phyloP scores from a whole-genome alignment of 2,888 invertebrate species.

The Athalia rosae region DNA sequence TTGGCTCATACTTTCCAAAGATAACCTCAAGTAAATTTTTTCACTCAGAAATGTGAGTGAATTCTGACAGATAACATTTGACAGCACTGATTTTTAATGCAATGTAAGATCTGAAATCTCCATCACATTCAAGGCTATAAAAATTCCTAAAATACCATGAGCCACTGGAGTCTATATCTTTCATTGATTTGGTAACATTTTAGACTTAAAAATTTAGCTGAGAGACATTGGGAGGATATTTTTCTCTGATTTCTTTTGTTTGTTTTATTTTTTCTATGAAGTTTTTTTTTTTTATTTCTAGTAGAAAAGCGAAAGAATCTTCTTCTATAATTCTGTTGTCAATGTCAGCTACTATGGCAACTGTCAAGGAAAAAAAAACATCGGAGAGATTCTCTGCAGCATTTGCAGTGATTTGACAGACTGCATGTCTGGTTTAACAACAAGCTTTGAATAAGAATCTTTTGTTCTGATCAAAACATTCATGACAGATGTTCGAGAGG shows the following conservation, averaged over 20 bases:
- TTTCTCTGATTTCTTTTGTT: not conserved
- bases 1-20: too few species aligned
- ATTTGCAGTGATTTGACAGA: not conserved
- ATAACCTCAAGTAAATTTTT: too few species aligned
- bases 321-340: slow-evolving; percentile 47
- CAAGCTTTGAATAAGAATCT: not conserved
- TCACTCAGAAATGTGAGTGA: too few species aligned
- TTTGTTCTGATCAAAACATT: not conserved
- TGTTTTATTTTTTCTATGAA: slow-evolving; percentile 16
- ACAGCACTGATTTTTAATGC: too few species aligned
- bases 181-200: slow-evolving; percentile 49
- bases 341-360: slow-evolving; percentile 55
- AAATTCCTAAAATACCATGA: too few species aligned
- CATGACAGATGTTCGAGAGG: not conserved
- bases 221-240: not conserved
- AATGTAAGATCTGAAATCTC: too few species aligned
- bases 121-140: too few species aligned
- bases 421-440: too few species aligned
- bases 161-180: too few species aligned
- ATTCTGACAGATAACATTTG: too few species aligned
- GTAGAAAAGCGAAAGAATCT: not conserved
- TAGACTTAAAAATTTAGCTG: slow-evolving; percentile 53
- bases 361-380: slow-evolving; percentile 37
- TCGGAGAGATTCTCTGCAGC: slow-evolving; percentile 3
- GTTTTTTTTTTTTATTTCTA: not conserved